Conservation (phyloP, 1,140 invertebrate genomes). For the Charaxes varanes region DNA sequence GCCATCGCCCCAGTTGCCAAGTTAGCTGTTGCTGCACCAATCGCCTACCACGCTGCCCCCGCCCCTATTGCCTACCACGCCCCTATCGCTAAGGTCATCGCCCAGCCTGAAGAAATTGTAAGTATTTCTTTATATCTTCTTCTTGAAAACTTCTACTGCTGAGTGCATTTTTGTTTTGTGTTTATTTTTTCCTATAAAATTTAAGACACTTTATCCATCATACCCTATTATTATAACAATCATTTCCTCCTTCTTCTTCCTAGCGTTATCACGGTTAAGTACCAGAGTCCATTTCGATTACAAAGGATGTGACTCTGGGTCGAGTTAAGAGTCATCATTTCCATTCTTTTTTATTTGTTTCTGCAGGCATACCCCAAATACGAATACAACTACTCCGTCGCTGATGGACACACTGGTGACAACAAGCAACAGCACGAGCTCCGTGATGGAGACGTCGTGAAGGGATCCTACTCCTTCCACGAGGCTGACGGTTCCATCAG, state of each 20-base stretch:
- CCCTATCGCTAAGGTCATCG: slow-evolving; percentile 30
- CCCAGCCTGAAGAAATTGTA: slow-evolving; percentile 38
- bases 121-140: slow-evolving; percentile 19
- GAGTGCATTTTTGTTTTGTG: too few relatives aligned
- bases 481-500: slow-evolving; percentile 75
- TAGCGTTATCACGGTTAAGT: too few relatives aligned
- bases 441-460: slow-evolving; percentile 71
- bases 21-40: slow-evolving; percentile 23
- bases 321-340: too few relatives aligned
- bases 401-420: slow-evolving; percentile 37
- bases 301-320: too few relatives aligned
- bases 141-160: too few relatives aligned
- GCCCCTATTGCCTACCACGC: slow-evolving; percentile 27
- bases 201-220: too few relatives aligned
- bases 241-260: too few relatives aligned
- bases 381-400: slow-evolving; percentile 71
- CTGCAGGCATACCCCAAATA: slow-evolving; percentile 53
- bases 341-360: slow-evolving; percentile 1
- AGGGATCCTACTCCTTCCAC: slow-evolving; percentile 74
- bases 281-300: too few relatives aligned
- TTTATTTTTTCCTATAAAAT: too few relatives aligned
- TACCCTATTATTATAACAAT: too few relatives aligned
- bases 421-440: slow-evolving; percentile 71
- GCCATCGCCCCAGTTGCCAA: slow-evolving; percentile 18
- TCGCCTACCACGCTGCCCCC: slow-evolving; percentile 24